phyloP scores from a whole-genome alignment of 2,888 invertebrate species.

The Hermaeophaga mercurialis region DNA sequence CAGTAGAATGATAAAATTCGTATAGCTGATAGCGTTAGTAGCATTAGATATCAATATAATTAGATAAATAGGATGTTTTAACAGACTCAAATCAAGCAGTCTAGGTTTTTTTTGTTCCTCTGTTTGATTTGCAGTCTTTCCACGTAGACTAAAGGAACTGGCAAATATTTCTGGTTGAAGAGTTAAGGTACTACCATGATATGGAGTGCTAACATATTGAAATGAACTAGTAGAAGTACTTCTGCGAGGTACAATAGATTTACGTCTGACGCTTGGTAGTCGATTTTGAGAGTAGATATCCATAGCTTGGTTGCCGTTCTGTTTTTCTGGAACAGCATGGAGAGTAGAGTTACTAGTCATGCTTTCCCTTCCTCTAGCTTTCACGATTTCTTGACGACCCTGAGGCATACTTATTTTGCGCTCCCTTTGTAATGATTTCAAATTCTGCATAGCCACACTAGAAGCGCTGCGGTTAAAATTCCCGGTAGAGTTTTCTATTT shows the following conservation, averaged over 20 bases:
- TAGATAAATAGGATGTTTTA: slow-evolving; percentile 80
- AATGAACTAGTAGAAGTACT: slow-evolving; percentile 83
- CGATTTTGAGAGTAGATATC: slow-evolving; percentile 49
- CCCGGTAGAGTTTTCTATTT: slow-evolving; percentile 50
- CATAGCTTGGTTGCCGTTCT: slow-evolving; percentile 44
- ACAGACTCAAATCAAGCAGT: slow-evolving; percentile 74
- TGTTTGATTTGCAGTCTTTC: slow-evolving; percentile 58
- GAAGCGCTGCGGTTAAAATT: slow-evolving; percentile 72
- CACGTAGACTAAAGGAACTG: slow-evolving; percentile 76
- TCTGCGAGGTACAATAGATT: slow-evolving; percentile 61
- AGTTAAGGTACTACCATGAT: slow-evolving; percentile 82
- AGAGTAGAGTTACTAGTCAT: slow-evolving; percentile 56
- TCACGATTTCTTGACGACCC: slow-evolving; percentile 53
- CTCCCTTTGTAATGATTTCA: slow-evolving; percentile 58
- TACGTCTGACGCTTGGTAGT: slow-evolving; percentile 41
- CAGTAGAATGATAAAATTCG: slow-evolving; percentile 82
- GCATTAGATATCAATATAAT: slow-evolving; percentile 84
- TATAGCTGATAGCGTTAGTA: slow-evolving; percentile 84
- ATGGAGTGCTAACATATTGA: slow-evolving; percentile 83
- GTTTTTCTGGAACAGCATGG: slow-evolving; percentile 73
- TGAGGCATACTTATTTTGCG: slow-evolving; percentile 67
- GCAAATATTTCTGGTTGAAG: slow-evolving; percentile 79
- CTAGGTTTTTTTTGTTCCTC: slow-evolving; percentile 59
- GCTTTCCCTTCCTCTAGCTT: slow-evolving; percentile 47
- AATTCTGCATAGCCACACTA: slow-evolving; percentile 69